These are phyloP conservation scores for Pollimyrus isidori DNA, from an alignment of 2,113 vertebrate genomes.

Conservation along the genomic window DNA sequence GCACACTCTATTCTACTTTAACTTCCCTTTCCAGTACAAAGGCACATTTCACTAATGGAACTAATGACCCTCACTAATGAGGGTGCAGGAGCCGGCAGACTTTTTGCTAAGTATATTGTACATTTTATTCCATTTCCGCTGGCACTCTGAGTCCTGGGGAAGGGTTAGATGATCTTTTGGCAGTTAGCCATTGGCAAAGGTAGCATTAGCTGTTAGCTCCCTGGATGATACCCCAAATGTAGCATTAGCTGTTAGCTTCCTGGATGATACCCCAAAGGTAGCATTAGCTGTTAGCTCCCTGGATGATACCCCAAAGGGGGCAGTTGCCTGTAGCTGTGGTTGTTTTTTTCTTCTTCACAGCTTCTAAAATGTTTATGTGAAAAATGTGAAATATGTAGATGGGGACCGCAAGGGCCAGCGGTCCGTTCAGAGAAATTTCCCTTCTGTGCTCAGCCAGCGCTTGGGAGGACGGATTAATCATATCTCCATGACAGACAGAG, in stretches of 20 bases:
- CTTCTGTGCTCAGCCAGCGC: neutral
- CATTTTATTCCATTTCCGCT: neutral
- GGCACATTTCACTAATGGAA: neutral
- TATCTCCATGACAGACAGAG: neutral
- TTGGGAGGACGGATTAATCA: neutral
- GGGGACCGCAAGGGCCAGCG: neutral
- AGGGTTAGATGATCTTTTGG: neutral
- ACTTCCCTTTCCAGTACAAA: neutral
- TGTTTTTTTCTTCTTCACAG: slow-evolving; percentile 1
- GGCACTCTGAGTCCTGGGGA: neutral
- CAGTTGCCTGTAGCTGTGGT: neutral
- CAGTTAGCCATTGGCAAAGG: neutral
- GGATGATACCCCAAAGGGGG: neutral
- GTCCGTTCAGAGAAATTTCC: neutral
- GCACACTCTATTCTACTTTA: neutral
- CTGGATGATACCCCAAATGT: neutral
- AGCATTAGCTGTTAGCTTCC: neutral
- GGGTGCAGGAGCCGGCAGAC: neutral
- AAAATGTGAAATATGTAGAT: neutral
- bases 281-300: neutral
- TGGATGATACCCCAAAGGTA: neutral
- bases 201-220: neutral
- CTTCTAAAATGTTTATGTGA: neutral
- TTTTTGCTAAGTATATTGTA: neutral
- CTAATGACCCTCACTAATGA: neutral